A percentile compares a stretch with the other conserved stretches of the same genome.
Evolutionary conservation across 2,888 invertebrate species (phyloP).

Genomic region (Lydus trimaculatus): DNA sequence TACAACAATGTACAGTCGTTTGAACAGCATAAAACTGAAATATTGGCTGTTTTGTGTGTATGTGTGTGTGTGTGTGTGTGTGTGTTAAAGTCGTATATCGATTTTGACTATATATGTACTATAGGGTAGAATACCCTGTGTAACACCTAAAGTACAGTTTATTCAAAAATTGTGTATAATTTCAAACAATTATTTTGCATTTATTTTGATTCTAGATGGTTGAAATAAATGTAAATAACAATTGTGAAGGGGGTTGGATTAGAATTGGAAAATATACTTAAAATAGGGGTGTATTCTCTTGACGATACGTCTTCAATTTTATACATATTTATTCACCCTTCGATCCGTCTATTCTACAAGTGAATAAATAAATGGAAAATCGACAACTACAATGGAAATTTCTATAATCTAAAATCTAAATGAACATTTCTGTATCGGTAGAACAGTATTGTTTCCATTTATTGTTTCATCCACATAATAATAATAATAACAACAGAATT

Average conservation of each 20-base stretch:
- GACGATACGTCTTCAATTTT: neutral
- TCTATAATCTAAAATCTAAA: neutral
- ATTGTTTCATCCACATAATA: neutral
- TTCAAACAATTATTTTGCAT: neutral
- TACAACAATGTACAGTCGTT: too few relatives aligned
- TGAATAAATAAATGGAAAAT: neutral
- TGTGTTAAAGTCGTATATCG: slow-evolving; percentile 2
- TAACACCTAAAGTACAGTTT: neutral
- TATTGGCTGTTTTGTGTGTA: neutral
- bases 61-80: too few relatives aligned
- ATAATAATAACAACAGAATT: neutral
- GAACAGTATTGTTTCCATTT: neutral
- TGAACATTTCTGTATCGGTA: neutral
- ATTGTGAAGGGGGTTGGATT: neutral
- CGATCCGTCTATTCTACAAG: slow-evolving; percentile 1
- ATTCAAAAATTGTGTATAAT: neutral
- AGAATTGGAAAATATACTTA: neutral
- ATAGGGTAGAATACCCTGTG: neutral
- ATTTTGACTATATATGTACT: neutral
- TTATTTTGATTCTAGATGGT: neutral
- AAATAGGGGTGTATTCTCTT: slow-evolving; percentile 6
- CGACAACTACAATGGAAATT: neutral
- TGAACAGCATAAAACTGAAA: neutral
- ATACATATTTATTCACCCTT: slow-evolving; percentile 3
- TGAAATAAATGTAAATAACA: neutral